Percentiles rank a stretch among this genome's conserved stretches.
Evolutionary conservation across 2,113 vertebrate genomes (phyloP).

Genomic region (Glaucidium brasilianum): DNA sequence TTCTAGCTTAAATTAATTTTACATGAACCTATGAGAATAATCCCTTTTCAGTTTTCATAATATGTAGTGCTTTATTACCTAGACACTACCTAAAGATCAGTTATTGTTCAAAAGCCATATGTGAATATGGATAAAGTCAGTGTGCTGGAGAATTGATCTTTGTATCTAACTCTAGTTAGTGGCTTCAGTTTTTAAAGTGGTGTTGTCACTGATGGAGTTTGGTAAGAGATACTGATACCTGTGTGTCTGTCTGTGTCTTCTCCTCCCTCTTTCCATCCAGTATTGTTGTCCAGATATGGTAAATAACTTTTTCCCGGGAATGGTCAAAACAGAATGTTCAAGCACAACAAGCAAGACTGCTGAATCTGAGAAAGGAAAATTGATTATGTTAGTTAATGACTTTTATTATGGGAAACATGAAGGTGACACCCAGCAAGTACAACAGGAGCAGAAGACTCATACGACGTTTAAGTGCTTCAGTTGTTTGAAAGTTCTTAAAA

Average conservation of each 20-base stretch:
- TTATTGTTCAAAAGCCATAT: not conserved
- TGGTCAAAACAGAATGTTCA: constrained; percentile 53
- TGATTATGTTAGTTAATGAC: constrained; percentile 96
- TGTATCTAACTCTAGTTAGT: not conserved
- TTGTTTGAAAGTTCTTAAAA: constrained; percentile 96
- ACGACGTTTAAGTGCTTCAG: constrained; percentile 95
- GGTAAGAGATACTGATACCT: not conserved
- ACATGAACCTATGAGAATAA: not conserved
- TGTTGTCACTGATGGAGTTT: not conserved
- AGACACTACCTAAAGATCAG: not conserved
- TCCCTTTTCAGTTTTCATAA: not conserved
- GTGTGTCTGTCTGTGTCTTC: not conserved
- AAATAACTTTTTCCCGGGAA: constrained; percentile 67
- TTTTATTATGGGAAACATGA: constrained; percentile 94
- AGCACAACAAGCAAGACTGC: constrained; percentile 33
- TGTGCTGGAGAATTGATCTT: not conserved
- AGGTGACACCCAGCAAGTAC: constrained; percentile 77
- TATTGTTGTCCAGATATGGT: constrained; percentile 81
- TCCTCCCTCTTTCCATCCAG: constrained; percentile 65
- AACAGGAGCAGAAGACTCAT: constrained; percentile 81
- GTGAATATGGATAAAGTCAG: not conserved
- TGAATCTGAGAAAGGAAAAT: constrained; percentile 86
- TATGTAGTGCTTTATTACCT: not conserved
- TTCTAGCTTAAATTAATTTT: not conserved
- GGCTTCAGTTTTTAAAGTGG: not conserved